Evolutionary conservation across 2,888 invertebrate species (phyloP).

Genomic region (Protodeltote pygarga): DNA sequence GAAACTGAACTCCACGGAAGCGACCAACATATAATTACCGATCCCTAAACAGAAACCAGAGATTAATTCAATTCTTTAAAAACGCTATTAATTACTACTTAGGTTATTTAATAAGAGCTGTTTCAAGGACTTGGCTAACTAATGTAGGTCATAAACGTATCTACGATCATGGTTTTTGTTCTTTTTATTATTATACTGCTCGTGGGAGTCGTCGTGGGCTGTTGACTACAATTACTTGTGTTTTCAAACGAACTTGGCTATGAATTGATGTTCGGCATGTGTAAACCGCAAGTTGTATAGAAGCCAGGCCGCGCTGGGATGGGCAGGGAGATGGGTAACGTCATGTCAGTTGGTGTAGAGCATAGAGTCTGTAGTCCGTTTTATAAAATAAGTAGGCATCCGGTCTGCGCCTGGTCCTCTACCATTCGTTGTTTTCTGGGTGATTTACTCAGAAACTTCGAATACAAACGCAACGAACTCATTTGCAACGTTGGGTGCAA

Average conservation of each 20-base stretch:
- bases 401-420: no score
- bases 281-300: no score
- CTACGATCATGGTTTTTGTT: conserved; percentile 59
- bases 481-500: no score
- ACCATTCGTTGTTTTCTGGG: no score
- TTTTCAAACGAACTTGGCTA: conserved; percentile 19
- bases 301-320: no score
- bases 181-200: conserved; percentile 44
- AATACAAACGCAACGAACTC: no score
- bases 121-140: conserved; percentile 56
- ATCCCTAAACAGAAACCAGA: conserved; percentile 20
- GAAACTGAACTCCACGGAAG: neutral
- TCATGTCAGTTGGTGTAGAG: no score
- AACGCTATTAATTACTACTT: conserved; percentile 32
- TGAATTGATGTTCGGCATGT: neutral
- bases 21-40: neutral
- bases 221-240: conserved; percentile 31
- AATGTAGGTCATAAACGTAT: conserved; percentile 64
- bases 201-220: conserved; percentile 60
- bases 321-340: no score
- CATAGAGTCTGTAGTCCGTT: no score
- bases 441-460: no score
- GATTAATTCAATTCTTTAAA: conserved; percentile 20
- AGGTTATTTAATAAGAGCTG: conserved; percentile 31
- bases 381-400: no score